Evolutionary conservation across 2,888 invertebrate genomes (phyloP).

Genomic region (Ophion costatus): DNA sequence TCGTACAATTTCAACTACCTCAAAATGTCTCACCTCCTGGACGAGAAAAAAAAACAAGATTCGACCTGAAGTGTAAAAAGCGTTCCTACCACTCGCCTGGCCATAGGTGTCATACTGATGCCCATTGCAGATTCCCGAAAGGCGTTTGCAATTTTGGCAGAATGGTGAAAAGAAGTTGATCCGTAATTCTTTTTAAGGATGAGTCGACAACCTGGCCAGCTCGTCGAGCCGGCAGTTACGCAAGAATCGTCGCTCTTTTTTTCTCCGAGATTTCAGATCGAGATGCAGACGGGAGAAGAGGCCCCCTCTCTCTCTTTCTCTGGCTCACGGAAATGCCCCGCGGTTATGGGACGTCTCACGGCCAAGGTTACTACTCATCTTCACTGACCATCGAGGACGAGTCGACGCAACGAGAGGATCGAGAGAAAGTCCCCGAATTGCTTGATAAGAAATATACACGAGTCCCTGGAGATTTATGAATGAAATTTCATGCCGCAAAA

Average conservation of each 20-base stretch:
- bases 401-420: conserved; percentile 54
- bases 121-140: too few species aligned
- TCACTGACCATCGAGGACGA: conserved; percentile 65
- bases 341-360: conserved; percentile 70
- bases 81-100: not conserved
- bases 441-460: conserved; percentile 55
- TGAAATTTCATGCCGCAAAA: not conserved
- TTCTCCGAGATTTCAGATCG: conserved; percentile 68
- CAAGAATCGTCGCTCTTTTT: conserved; percentile 58
- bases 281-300: conserved; percentile 73
- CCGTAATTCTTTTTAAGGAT: conserved; percentile 52
- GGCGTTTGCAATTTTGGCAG: not conserved
- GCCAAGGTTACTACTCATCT: conserved; percentile 77
- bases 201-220: conserved; percentile 71
- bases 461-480: conserved; percentile 35
- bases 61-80: not conserved
- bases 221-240: conserved; percentile 65
- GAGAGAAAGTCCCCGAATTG: conserved; percentile 67
- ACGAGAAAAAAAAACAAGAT: not conserved
- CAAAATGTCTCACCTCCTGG: too few species aligned
- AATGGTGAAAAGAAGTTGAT: not conserved
- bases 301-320: conserved; percentile 14
- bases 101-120: not conserved
- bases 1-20: too few species aligned
- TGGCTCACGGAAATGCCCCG: conserved; percentile 64